Base-by-base conservation (phyloP, 2,888 invertebrate genomes). In the Rhodophaea formosa region DNA sequence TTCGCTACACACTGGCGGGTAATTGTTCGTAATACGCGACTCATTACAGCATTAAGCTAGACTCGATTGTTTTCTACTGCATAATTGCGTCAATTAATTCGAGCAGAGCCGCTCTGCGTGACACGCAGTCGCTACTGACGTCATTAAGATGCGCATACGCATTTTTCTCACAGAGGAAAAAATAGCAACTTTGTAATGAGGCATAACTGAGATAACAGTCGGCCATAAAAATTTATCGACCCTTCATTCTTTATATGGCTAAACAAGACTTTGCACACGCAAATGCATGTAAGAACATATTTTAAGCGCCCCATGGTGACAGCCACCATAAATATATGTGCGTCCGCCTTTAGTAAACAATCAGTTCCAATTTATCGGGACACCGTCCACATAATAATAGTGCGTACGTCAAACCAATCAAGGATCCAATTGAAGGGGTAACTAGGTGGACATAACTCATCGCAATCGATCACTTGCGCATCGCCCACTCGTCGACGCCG, bases 341-440 rank as follows among this genome's bases (percentile, higher is more conserved):
- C 70, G 70, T 67, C 67, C 69, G 67, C 65, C 69, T 80, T 80
- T 75, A 78, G 77, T 76, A 79, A 82, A 84, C 81, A 86, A 87
- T 88, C 83, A 84, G 81, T 73, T 79, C 79, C 86, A 88, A 88
- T 87, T 84, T 83, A 83, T 81, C 79, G 76, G 72, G 67, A 76
- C 80, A 72, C 69, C 70, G 79, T 75, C 75, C 75, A 76, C 74
- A 80, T 80, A 81, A 84, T 84, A 85, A 83, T 83, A 79, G 80
- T 78, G 80, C 79, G 82, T 77, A 86, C 84, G 85, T 89, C 88
- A 82, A 85, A 82, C 83, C 90, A 89, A 90, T 91, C 88, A 88
- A 81, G 83, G 79, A 81, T 75, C 80, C 90, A 90, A 90, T 91
- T 90, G 90, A 86, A 86, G 82, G 87, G 88, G 86, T 88, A 88